These are phyloP conservation scores for Diaprepes abbreviatus DNA, from an alignment of 2,888 invertebrate species.

Conservation along the genomic window DNA sequence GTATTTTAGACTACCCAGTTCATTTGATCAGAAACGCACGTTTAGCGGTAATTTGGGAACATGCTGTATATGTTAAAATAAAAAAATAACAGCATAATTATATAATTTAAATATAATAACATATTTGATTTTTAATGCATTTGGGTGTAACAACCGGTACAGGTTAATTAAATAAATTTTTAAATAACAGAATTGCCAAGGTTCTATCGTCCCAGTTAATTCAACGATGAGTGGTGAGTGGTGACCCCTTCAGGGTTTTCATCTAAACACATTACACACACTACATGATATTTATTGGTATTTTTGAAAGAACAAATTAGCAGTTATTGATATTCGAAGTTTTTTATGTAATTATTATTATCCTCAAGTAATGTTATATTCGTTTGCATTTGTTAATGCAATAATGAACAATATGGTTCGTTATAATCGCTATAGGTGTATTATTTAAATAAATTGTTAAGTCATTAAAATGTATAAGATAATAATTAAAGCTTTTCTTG, in stretches of 20 bases:
- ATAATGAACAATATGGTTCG: background rate
- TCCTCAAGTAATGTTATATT: too few species aligned
- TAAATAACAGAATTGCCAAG: background rate
- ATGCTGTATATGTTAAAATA: too few species aligned
- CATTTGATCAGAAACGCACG: too few species aligned
- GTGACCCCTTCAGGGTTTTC: slow-evolving; percentile 15
- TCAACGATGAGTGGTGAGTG: slow-evolving; percentile 3
- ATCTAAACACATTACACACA: background rate
- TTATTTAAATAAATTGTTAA: too few species aligned
- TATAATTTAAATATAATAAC: background rate
- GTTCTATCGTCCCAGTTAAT: slow-evolving; percentile 3
- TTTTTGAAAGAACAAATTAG: background rate
- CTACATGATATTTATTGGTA: background rate
- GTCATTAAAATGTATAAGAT: too few species aligned
- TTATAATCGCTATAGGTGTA: too few species aligned
- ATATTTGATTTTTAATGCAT: background rate
- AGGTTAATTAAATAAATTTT: slow-evolving; percentile 7
- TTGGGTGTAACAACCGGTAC: slow-evolving; percentile 8
- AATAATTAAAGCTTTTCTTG: too few species aligned
- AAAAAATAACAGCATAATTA: background rate
- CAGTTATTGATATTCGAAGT: background rate
- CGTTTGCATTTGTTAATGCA: background rate
- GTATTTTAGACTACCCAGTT: too few species aligned
- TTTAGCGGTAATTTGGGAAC: too few species aligned
- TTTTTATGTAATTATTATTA: background rate